Percentiles rank a stretch among this genome's conserved stretches.
These are phyloP conservation scores for Aspidiotus rigidus DNA, from an alignment of 2,888 invertebrate species.

Conservation along the genomic window DNA sequence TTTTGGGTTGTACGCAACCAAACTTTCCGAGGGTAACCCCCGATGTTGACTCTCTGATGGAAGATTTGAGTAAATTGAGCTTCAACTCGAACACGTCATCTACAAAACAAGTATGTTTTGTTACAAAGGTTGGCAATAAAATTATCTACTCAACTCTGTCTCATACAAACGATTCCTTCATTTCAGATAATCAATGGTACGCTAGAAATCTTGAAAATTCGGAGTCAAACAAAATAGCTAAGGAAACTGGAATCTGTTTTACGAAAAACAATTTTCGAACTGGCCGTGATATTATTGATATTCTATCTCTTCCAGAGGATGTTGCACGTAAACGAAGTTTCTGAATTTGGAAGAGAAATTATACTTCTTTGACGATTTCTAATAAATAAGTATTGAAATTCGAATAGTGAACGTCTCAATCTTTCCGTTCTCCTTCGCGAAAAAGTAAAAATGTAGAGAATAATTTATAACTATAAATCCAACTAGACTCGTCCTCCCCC, in stretches of 20 bases:
- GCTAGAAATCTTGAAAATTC: constrained; percentile 8
- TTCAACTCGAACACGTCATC: not conserved
- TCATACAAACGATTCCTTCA: not conserved
- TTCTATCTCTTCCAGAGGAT: no score
- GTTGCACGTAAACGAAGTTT: no score
- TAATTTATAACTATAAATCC: no score
- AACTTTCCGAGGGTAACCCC: not conserved
- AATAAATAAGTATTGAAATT: no score
- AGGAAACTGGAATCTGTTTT: no score
- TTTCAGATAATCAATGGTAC: constrained; percentile 2
- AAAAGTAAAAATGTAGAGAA: no score
- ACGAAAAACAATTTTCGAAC: not conserved
- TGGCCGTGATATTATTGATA: no score
- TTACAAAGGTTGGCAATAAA: not conserved
- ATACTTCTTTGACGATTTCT: no score
- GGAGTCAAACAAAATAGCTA: not conserved
- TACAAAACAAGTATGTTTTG: constrained; percentile 5
- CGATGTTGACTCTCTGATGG: not conserved
- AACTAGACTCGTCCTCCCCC: no score
- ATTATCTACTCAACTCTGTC: not conserved
- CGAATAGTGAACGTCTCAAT: no score
- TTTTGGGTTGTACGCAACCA: constrained; percentile 13
- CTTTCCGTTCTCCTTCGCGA: no score
- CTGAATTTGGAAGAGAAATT: no score
- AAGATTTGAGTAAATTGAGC: constrained; percentile 10